Evolutionary conservation across 2,888 invertebrate genomes (phyloP), one percentile per base, ranked within the genome.

Genomic region (Allophyes oxyacanthae): DNA sequence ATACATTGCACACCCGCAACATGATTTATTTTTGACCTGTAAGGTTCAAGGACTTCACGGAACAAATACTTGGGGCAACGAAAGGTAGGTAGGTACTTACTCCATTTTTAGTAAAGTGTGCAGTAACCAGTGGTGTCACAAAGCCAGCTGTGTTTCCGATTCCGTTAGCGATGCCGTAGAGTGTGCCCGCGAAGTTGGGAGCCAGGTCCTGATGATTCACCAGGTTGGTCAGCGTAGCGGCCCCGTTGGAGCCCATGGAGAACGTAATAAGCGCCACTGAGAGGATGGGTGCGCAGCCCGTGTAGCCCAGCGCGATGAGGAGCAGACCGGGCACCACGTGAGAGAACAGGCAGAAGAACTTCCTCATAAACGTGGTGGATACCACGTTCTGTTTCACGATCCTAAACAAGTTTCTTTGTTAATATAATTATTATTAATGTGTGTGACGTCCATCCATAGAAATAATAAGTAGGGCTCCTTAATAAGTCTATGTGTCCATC

Each of bases 141-240:
- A 97, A 96, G 0, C 97, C 97, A 14, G 97, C 95, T 0, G 95
- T 95, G 44, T 96, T 95, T 13, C 97, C 97, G 14, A 97, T 88
- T 45, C 96, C 96, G 74, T 97, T 97, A 37, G 97, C 96, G 0
- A 97, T 96, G 0, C 97, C 97, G 63, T 97, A 97, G 28, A 97
- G 78, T 0, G 96, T 96, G 0, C 96, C 97, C 0, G 97, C 97
- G 79, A 94, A 97, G 85, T 97, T 97, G 0, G 97, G 97, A 0
- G 97, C 96, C 61, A 97, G 86, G 85, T 97, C 97, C 81, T 97
- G 97, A 34, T 96, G 94, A 72, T 95, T 95, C 64, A 95, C 95
- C 65, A 95, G 83, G 79, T 95, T 95, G 2, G 95, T 95, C 10
- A 95, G 86, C 0, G 95, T 95, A 0, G 95, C 95, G 0, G 95